Evolutionary conservation across 2,797 vertebrate species (phyloP).

Genomic region (Antrozous pallidus): DNA sequence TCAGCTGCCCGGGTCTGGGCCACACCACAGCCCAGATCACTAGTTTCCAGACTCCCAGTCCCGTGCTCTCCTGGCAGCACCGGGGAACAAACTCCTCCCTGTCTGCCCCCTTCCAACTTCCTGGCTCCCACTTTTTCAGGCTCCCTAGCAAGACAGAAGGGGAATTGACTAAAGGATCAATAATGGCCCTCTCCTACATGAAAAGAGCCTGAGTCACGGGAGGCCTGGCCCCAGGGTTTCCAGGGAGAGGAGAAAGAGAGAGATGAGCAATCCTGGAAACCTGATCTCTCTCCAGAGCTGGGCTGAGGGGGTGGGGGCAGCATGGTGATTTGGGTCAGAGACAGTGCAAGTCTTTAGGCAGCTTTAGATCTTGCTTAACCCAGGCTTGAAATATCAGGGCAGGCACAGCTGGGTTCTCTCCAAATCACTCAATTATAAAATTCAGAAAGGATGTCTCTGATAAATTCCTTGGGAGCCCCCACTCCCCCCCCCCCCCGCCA

Average conservation of each 20-base stretch:
- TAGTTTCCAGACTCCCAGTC: not conserved
- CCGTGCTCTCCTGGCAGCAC: not conserved
- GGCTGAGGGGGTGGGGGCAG: not conserved
- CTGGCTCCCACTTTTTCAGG: not conserved
- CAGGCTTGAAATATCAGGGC: not conserved
- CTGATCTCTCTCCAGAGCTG: not conserved
- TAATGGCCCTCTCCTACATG: not conserved
- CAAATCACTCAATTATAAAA: not conserved
- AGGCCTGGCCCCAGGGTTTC: not conserved
- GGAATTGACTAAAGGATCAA: not conserved
- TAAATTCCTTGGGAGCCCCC: not conserved
- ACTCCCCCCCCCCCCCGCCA: not conserved
- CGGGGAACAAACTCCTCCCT: not conserved
- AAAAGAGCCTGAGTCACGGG: slow-evolving; percentile 4
- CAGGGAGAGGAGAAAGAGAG: not conserved
- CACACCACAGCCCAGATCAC: not conserved
- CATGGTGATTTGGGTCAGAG: not conserved
- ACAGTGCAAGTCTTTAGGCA: not conserved
- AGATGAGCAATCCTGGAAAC: not conserved
- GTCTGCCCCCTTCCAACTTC: not conserved
- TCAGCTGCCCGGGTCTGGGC: not conserved
- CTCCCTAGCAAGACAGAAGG: slow-evolving; percentile 22
- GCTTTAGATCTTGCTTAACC: not conserved
- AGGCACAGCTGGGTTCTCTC: not conserved
- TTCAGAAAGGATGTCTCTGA: not conserved